Conservation (phyloP, 2,888 invertebrate species). For the Pinctada fucata region DNA sequence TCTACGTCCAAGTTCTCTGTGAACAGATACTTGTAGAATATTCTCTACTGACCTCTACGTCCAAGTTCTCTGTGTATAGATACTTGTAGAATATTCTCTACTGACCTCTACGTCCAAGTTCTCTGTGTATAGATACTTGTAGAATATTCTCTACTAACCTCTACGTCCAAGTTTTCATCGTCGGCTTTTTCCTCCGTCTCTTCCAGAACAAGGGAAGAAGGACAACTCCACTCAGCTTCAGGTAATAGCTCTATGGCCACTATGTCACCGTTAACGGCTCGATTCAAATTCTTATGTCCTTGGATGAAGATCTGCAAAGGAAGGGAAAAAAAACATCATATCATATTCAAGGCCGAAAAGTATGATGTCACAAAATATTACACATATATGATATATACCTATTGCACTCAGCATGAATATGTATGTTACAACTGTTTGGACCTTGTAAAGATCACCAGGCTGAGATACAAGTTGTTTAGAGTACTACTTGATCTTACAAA, state of each 20-base stretch:
- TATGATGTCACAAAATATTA: not conserved
- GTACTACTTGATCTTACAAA: not conserved
- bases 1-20: conserved; percentile 68
- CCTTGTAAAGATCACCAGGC: not conserved
- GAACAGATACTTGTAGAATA: too few relatives aligned
- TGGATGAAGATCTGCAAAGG: conserved; percentile 70
- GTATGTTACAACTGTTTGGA: not conserved
- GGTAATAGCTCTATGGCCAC: conserved; percentile 94
- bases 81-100: not conserved
- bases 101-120: conserved; percentile 71
- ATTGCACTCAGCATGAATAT: not conserved
- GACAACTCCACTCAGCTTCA: conserved; percentile 92
- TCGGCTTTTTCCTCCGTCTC: conserved; percentile 77
- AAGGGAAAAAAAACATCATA: not conserved
- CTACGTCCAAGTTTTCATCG: conserved; percentile 67
- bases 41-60: conserved; percentile 65
- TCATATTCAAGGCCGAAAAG: too few relatives aligned
- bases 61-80: conserved; percentile 58
- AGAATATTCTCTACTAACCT: conserved; percentile 58
- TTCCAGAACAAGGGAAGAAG: conserved; percentile 83
- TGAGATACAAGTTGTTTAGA: not conserved
- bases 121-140: too few relatives aligned
- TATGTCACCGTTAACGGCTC: conserved; percentile 95
- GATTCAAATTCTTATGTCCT: conserved; percentile 82
- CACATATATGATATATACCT: not conserved